These are phyloP conservation scores for Calonectris borealis DNA, from an alignment of 2,113 vertebrate genomes.

Conservation along the genomic window DNA sequence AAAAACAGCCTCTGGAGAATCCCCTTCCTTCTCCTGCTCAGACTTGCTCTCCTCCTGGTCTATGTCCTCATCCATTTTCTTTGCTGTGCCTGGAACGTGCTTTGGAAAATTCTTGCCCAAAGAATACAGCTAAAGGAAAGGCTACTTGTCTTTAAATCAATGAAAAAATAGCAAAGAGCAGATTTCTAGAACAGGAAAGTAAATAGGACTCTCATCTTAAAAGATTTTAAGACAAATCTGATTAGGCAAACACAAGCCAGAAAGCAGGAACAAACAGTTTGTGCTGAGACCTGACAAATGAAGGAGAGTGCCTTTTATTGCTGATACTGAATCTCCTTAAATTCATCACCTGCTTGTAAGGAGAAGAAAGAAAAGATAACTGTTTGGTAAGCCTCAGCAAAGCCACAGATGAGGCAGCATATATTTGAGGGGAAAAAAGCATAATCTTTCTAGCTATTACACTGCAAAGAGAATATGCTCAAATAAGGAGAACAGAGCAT, in stretches of 20 bases:
- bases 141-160: neutral
- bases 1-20: neutral
- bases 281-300: neutral
- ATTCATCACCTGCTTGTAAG: neutral
- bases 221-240: neutral
- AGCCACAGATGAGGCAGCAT: neutral
- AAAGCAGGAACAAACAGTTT: neutral
- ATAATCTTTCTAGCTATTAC: neutral
- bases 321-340: neutral
- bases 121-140: neutral
- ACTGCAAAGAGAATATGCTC: neutral
- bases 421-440: neutral
- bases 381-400: neutral
- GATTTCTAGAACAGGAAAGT: neutral
- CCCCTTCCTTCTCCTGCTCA: neutral
- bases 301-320: neutral
- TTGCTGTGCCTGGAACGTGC: neutral
- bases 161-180: neutral
- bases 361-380: neutral
- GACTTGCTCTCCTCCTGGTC: neutral
- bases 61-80: neutral
- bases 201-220: neutral
- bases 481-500: neutral
- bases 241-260: neutral
- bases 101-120: neutral